Evolutionary conservation across 2,113 vertebrate genomes (phyloP), one percentile per base, ranked within the genome.

Genomic region (Otolemur garnettii): DNA sequence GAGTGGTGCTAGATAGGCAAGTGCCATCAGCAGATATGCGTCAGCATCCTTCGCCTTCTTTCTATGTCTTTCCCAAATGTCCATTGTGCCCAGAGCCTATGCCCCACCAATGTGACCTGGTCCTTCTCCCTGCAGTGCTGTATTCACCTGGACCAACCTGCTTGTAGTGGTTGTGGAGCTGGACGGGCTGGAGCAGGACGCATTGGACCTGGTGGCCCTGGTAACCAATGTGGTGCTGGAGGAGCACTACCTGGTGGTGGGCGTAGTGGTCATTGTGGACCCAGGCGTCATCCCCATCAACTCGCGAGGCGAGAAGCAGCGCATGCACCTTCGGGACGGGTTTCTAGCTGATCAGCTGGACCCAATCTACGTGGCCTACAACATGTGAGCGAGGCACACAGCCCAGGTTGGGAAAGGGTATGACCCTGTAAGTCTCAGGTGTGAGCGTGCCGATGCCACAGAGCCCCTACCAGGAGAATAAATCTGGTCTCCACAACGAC

Each of bases 101-200:
- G 22, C 21, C 72, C 2, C 2, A 11, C 7, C 33, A 0, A 0
- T 4, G 15, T 85, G 87, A 96, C 10, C 0, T n/a, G 0, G 0
- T 55, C 21, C 69, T 28, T 93, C 77, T 0, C 80, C 77, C 53
- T 0, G 28, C 98, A 99, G 99, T n/a, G 99, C 99, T 0, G 99
- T 99, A 96, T 99, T 99, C 97, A 99, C 99, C 0, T 99, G 99
- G 99, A 99, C 99, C 79, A 99, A 99, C 98, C 98, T 99, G 96
- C 98, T 99, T 19, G 99, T 99, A 97, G 99, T 99, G 94, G 99
- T 99, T 66, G 99, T 99, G 97, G 99, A 99, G 97, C 98, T 99
- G 97, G 99, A 99, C 17, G 99, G 99, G n/a, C 99, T 99, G 0
- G 99, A 99, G 97, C 99, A 99, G 98, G 99, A 99, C 7, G 99